Base-by-base conservation (phyloP, 2,113 vertebrate species). In the Mirounga angustirostris region DNA sequence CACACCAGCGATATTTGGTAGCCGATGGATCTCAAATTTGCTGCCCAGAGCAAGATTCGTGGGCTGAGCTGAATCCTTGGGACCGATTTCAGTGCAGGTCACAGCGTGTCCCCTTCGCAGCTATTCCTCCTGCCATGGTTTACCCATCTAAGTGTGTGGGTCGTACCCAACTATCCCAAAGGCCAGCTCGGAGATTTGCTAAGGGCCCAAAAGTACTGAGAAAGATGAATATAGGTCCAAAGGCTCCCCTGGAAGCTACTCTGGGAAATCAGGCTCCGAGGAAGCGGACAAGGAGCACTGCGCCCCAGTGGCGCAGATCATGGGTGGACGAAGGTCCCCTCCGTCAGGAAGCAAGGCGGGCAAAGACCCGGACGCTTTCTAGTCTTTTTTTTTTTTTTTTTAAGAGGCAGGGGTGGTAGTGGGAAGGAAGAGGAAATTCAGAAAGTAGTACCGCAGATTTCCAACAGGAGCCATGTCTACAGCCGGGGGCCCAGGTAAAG, bases 231-330 rank as follows among this genome's bases (percentile, higher is more conserved):
- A 74, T 7, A 10, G 10, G 54, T 15, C 16, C 21, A 78, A 56
- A 26, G 21, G 69, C 54, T 81, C 30, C 30, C 33, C 74, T 0
- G 30, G 36, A 54, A 28, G 24, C 4, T 22, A 46, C 36, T 65
- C 30, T 16, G 3, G 13, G 16, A 0, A 0, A 40, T 30, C 43
- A 50, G n/a, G 22, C 33, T 36, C 2, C 0, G 11, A 28, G 12
- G 5, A 79, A 58, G 50, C 18, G 3, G 0, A 22, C 22, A 43
- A 33, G 6, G 50, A 15, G 58, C 26, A 1, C 36, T 2, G 16
- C 4, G 30, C 76, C 30, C 28, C 52, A 4, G n/a, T 30, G 65
- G 3, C 2, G 4, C 4, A 2, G 52, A 33, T 40, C 69, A 26
- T 7, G 10, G 16, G 28, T 16, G 52, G 33, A 26, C 5, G 22